phyloP scores from a whole-genome alignment of 23 tunicate genomes.

The Clavelina lepadiformis region DNA sequence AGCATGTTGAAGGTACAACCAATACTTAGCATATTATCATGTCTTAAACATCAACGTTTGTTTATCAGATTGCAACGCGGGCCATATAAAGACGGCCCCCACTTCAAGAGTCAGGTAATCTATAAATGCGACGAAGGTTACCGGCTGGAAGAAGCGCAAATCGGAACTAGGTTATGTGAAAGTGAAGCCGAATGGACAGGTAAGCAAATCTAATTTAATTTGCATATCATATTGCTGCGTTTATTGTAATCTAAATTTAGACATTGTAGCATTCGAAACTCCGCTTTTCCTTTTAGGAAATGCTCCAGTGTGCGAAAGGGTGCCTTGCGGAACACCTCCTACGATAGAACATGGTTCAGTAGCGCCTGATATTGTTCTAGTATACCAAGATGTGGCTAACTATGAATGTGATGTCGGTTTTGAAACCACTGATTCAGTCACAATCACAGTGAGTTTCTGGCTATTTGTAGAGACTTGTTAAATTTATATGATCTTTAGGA shows the following conservation, averaged over 20 bases:
- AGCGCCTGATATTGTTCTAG: not conserved
- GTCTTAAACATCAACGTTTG: not conserved
- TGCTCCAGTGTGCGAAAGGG: slow-evolving; percentile 14
- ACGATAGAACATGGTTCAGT: slow-evolving; percentile 2
- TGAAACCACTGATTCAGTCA: no score
- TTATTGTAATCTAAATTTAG: no score
- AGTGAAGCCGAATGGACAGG: slow-evolving; percentile 69
- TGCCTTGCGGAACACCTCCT: slow-evolving; percentile 20
- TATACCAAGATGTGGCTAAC: slow-evolving; percentile 7
- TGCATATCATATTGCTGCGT: not conserved
- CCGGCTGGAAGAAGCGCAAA: slow-evolving; percentile 16
- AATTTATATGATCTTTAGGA: no score
- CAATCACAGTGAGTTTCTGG: no score
- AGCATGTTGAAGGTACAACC: no score
- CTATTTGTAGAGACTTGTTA: no score
- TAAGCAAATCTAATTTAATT: not conserved
- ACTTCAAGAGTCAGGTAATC: slow-evolving; percentile 19
- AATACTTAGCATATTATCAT: not conserved
- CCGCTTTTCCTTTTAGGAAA: slow-evolving; percentile 1
- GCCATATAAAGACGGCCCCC: slow-evolving; percentile 45
- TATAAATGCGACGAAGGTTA: slow-evolving; percentile 65
- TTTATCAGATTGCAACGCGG: slow-evolving; percentile 42
- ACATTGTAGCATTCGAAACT: not conserved
- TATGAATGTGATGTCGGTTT: slow-evolving; percentile 24
- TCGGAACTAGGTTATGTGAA: slow-evolving; percentile 23